These are phyloP conservation scores for Todiramphus saurophagus DNA, from an alignment of 2,113 vertebrate species.

Conservation along the genomic window DNA sequence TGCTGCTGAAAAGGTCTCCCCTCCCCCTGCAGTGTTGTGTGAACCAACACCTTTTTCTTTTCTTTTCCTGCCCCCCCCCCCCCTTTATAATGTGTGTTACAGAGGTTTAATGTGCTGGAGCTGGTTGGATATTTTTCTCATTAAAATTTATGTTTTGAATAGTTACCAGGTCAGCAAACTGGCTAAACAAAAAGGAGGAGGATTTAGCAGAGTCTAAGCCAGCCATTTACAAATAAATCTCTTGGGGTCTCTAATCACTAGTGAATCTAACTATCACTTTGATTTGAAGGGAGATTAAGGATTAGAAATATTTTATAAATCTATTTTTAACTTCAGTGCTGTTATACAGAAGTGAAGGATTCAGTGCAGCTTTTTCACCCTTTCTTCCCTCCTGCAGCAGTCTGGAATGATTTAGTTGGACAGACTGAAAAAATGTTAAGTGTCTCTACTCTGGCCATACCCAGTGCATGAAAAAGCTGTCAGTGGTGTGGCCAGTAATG, in stretches of 20 bases:
- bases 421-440: neutral
- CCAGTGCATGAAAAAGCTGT: neutral
- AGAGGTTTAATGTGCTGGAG: neutral
- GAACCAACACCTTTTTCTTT: neutral
- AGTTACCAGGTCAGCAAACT: conserved; percentile 38
- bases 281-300: conserved; percentile 15
- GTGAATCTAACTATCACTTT: neutral
- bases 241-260: neutral
- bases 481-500: neutral
- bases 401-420: neutral
- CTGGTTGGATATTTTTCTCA: conserved; percentile 12
- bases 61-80: neutral
- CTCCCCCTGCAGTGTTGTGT: neutral
- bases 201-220: conserved; percentile 14
- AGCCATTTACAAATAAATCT: conserved; percentile 30
- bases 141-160: conserved; percentile 16
- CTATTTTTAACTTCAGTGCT: neutral
- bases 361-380: neutral
- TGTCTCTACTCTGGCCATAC: neutral
- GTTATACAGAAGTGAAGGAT: neutral
- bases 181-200: neutral
- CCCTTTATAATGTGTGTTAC: neutral
- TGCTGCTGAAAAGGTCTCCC: conserved; percentile 13
- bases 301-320: neutral
- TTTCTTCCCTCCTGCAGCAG: neutral